A percentile compares a stretch with the other conserved stretches of the same genome.
phyloP scores from a whole-genome alignment of 2,888 invertebrate genomes.

The Tyria jacobaeae region DNA sequence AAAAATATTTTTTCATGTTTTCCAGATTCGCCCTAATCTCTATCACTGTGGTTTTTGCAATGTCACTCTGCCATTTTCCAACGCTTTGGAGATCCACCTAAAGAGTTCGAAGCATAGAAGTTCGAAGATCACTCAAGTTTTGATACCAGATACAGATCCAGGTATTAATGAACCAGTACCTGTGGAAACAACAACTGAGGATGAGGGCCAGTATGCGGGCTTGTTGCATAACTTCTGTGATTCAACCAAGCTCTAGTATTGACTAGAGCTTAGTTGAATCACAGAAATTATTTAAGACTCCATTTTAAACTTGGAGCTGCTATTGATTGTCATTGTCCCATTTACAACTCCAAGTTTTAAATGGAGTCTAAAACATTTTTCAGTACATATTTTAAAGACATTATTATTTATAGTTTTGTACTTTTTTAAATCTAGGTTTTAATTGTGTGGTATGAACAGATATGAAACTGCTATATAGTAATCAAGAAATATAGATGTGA shows the following conservation, averaged over 20 bases:
- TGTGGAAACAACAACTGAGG: background rate
- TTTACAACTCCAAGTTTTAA: no score
- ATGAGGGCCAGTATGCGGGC: background rate
- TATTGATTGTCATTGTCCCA: no score
- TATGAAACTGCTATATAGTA: no score
- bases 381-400: no score
- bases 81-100: conserved; percentile 42
- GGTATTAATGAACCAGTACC: background rate
- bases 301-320: no score
- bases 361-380: no score
- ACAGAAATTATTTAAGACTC: no score
- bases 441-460: no score
- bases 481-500: no score
- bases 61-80: conserved; percentile 56
- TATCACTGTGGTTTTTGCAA: conserved; percentile 74
- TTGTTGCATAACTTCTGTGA: background rate
- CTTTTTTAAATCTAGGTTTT: no score
- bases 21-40: conserved; percentile 63
- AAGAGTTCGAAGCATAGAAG: conserved; percentile 14
- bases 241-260: background rate
- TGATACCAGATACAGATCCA: background rate
- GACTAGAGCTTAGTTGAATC: no score
- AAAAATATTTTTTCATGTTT: conserved; percentile 33
- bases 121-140: background rate
- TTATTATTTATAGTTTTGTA: no score